phyloP scores from a whole-genome alignment of 2,113 vertebrate genomes.

The Forbesichthys agassizii region DNA sequence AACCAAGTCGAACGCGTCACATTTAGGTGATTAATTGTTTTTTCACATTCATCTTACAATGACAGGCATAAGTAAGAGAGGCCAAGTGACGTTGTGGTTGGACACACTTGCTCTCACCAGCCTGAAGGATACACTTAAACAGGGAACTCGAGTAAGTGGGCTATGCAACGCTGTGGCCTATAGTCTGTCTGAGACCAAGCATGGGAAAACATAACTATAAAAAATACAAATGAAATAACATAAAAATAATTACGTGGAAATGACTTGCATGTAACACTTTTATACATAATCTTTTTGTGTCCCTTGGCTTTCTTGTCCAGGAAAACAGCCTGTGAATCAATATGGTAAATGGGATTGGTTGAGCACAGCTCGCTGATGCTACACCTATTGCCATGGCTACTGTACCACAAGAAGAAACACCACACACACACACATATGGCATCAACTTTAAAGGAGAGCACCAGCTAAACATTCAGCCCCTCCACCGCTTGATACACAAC shows the following conservation, averaged over 20 bases:
- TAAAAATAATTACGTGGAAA: not conserved
- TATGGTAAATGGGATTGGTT: not conserved
- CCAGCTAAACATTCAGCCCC: not conserved
- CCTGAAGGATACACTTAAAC: conserved; percentile 5
- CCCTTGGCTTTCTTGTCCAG: not conserved
- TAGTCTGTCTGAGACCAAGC: too few species aligned
- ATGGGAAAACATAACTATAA: not conserved
- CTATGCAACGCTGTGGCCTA: not conserved
- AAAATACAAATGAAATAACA: too few species aligned
- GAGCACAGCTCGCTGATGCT: not conserved
- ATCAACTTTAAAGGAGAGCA: not conserved
- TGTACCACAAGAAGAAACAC: not conserved
- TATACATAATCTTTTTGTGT: not conserved
- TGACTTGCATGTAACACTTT: not conserved
- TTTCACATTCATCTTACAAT: conserved; percentile 35
- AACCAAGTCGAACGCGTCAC: too few species aligned
- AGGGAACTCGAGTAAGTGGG: conserved; percentile 1
- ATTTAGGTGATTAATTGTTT: conserved; percentile 35
- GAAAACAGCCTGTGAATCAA: not conserved
- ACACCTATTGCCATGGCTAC: not conserved
- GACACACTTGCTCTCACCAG: conserved; percentile 7
- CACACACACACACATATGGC: not conserved
- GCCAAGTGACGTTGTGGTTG: conserved; percentile 13
- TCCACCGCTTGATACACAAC: not conserved
- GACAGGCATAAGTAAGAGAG: conserved; percentile 23